Percentiles rank a stretch among this genome's conserved stretches.
These are phyloP conservation scores for Hypotaenidia philippensis DNA, from an alignment of 2,797 vertebrate genomes.

Conservation along the genomic window DNA sequence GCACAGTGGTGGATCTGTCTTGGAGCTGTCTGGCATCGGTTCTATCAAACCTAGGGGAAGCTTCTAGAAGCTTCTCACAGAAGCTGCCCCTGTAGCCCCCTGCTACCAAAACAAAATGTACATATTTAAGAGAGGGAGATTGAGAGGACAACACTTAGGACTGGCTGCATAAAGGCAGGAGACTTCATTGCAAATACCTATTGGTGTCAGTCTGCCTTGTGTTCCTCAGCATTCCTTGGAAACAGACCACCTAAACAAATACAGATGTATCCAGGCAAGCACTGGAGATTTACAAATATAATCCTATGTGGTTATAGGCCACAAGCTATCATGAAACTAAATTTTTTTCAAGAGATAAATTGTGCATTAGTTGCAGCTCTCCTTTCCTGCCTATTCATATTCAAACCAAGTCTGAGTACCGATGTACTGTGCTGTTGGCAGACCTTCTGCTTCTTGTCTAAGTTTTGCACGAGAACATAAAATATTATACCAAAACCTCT, in stretches of 20 bases:
- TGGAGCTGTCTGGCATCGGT: too few relatives aligned
- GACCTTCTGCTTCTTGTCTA: not conserved
- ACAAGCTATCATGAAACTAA: not conserved
- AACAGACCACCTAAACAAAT: not conserved
- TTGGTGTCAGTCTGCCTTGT: not conserved
- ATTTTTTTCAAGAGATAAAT: not conserved
- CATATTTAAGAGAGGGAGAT: not conserved
- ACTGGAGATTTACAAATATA: not conserved
- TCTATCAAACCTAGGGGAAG: too few relatives aligned
- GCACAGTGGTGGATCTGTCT: too few relatives aligned
- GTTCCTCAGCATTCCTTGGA: not conserved
- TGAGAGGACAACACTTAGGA: not conserved
- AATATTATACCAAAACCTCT: not conserved
- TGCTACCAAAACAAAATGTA: too few relatives aligned
- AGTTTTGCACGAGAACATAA: not conserved
- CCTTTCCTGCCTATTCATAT: not conserved
- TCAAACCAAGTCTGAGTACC: not conserved
- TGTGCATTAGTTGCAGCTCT: not conserved
- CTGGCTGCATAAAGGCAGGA: not conserved
- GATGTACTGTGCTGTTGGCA: accelerated
- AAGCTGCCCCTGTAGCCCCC: too few relatives aligned
- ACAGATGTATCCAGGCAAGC: not conserved
- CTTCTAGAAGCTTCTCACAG: too few relatives aligned
- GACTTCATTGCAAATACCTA: not conserved
- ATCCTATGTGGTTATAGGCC: not conserved